Evolutionary conservation across 2,888 invertebrate genomes (phyloP), one percentile per base, ranked within the genome.

Genomic region (Dicycla oo): DNA sequence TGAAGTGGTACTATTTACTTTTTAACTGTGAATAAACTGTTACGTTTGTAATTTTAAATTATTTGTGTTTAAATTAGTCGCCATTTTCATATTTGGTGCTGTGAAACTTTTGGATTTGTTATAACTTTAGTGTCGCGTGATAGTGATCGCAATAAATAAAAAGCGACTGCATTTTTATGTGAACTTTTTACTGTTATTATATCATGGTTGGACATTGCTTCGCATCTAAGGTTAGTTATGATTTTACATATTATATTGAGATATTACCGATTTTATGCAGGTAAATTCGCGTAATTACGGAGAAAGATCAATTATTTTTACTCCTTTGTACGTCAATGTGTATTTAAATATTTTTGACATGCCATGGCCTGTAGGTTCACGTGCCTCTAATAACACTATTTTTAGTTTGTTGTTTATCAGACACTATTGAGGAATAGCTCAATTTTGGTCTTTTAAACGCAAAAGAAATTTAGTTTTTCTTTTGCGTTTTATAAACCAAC

Each of bases 171-270:
- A 82, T 79, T 79, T 78, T 75, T 63, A 73, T 71, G 88, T 84
- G 82, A 78, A 73, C 65, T 78, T 73, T 83, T 76, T 69, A 69
- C 69, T 76, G 76, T 71, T 79, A 78, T 51, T 75, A 62, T 81
- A 87, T 81, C 88, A 93, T 93, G 92, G 83, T 89, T 88, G 88
- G 86, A 87, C 86, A 83, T 84, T 87, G 82, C 89, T 91, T 88
- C 87, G 83, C 83, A 78, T 83, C 75, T 86, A 82, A 88, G 90
- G 90, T 90, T 87, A 87, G 75, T 64, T 64, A 56, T 53, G n/a
- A 70, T 75, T 78, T 71, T 68, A 43, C 20, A 1, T n/a, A 69
- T 57, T 51, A 57, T 66, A 43, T 15, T 66, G 47, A 66, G 30
- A 30, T 26, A n/a, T 0, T 64, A 66, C 26, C 23, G 13, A 73